These are phyloP conservation scores for Lacanobia wlatinum DNA, from an alignment of 2,888 invertebrate species.

Conservation along the genomic window DNA sequence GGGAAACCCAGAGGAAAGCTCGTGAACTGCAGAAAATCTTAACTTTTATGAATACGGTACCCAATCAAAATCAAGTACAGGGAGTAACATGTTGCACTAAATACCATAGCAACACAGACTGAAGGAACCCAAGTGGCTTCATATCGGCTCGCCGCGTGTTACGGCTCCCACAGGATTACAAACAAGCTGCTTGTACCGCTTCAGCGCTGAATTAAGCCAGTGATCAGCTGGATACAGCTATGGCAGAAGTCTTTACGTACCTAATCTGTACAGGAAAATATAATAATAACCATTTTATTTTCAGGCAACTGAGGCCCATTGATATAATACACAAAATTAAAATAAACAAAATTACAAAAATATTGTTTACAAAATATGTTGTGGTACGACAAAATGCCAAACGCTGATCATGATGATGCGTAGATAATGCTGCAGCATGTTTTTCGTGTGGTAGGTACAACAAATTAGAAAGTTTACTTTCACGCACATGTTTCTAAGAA, in stretches of 20 bases:
- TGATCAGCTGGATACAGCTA: constrained; percentile 14
- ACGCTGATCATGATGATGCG: background rate
- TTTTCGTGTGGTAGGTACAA: too few relatives aligned
- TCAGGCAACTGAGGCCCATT: too few relatives aligned
- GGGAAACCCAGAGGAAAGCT: background rate
- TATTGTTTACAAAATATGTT: too few relatives aligned
- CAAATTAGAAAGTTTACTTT: too few relatives aligned
- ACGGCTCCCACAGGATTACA: constrained; percentile 35
- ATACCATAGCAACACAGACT: background rate
- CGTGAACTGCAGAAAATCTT: too few relatives aligned
- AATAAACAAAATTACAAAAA: too few relatives aligned
- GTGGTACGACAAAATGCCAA: background rate
- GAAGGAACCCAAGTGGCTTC: background rate
- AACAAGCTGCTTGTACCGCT: constrained; percentile 26
- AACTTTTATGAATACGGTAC: background rate
- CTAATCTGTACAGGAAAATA: background rate
- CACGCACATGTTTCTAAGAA: too few relatives aligned
- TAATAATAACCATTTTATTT: too few relatives aligned
- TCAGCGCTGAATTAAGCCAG: constrained; percentile 1
- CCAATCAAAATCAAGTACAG: background rate
- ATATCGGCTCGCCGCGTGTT: constrained; percentile 4
- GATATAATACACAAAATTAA: too few relatives aligned
- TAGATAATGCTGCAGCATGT: too few relatives aligned
- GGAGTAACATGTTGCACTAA: constrained; percentile 10
- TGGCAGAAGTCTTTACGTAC: background rate